Conservation (phyloP, 2,113 vertebrate genomes). For the Macquaria australasica region DNA sequence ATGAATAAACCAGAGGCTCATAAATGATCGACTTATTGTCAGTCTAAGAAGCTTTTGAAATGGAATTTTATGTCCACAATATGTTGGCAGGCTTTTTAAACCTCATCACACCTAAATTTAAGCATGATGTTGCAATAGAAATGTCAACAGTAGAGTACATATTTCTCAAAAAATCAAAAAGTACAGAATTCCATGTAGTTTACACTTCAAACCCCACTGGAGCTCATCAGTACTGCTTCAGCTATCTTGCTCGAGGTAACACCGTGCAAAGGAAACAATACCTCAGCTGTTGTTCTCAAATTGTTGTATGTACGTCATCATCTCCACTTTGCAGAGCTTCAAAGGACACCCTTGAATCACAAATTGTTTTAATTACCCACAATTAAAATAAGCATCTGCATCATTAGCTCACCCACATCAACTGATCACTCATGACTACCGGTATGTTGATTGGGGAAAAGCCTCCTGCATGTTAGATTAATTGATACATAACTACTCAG, state of each 20-base stretch:
- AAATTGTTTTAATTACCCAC: constrained; percentile 45
- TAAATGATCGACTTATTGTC: background rate
- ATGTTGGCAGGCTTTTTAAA: no score
- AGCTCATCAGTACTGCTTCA: background rate
- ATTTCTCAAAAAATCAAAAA: no score
- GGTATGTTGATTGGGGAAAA: background rate
- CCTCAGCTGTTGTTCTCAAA: background rate
- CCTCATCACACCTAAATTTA: no score
- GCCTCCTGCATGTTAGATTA: background rate
- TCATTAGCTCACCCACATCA: constrained; percentile 26
- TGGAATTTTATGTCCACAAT: no score
- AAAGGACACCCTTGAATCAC: constrained; percentile 20
- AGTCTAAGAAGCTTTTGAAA: background rate
- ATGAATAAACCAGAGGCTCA: background rate
- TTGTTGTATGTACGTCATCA: background rate
- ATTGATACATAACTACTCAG: background rate
- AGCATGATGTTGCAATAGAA: no score
- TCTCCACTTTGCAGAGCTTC: background rate
- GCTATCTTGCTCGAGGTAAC: background rate
- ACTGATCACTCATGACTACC: background rate
- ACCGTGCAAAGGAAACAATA: background rate
- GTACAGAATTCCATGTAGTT: background rate
- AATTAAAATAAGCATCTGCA: constrained; percentile 40
- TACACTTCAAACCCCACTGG: background rate
- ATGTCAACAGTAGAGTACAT: no score